Base-by-base conservation (phyloP, 2,888 invertebrate genomes). In the Torymus auratus region DNA sequence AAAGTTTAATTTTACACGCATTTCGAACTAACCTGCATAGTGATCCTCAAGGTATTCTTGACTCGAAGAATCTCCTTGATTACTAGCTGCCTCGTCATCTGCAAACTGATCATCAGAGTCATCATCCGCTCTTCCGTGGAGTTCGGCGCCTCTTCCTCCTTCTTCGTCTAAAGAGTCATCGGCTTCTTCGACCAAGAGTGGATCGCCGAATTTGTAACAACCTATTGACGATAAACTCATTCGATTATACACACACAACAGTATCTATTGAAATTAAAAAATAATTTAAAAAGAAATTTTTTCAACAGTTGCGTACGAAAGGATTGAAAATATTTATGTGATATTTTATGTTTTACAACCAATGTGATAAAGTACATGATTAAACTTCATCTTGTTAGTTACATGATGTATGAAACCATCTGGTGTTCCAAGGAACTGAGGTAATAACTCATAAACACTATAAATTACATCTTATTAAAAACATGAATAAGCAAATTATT, bases 81-180 rank as follows among this genome's bases (percentile, higher is more conserved):
- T 92, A 78, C 92, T 92, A 83, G 92, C 92, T 11, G 91, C 93
- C 85, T 93, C 93, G 84, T 93, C 93, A 84, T 93, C 93, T 12
- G 93, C 93, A 86, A 93, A 93, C 78, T 93, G 93, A 89, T 93
- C 93, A 52, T 91, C 91, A 52, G 92, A 92, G 85, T 93, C 92
- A 81, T 92, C 92, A 76, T 92, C 92, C 3, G 87, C 89, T 65
- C 91, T 87, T 17, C 88, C 89, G 0, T 87, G 87, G 5, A 87
- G 84, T 76, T 86, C 88, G 65, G 85, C 86, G 28, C 87, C 85
- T 10, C 90, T 89, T n/a, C 91, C 91, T 52, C 96, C 96, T 85
- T 95, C 96, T 71, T 96, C 96, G 86, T 95, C 95, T 84, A 96
- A 94, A 72, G 96, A 96, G 86, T 95, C 96, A 2, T 95, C 95